Percentiles rank a stretch among this genome's conserved stretches.
These are phyloP conservation scores for Pocillopora damicornis DNA, from an alignment of 64 coral and sea anemone species.

Conservation along the genomic window DNA sequence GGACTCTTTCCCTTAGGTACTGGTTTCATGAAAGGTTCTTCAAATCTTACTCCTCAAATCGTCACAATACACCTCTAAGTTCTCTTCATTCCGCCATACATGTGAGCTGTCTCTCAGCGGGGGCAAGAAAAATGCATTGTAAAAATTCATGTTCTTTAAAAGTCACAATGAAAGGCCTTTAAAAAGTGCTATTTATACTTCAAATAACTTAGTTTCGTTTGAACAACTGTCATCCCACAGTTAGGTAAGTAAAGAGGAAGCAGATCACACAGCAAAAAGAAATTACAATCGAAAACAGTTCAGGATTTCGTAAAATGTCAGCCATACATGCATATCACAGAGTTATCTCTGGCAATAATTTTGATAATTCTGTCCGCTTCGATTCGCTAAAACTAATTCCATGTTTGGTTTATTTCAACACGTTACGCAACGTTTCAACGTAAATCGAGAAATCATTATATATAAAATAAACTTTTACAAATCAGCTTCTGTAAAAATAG, in stretches of 20 bases:
- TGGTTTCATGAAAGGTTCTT: neutral
- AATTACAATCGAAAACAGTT: neutral
- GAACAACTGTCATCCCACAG: neutral
- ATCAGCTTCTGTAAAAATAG: too few species aligned
- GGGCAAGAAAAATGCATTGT: neutral
- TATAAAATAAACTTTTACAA: too few species aligned
- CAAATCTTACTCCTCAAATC: too few species aligned
- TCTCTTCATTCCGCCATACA: neutral
- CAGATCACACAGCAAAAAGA: neutral
- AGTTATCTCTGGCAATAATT: too few species aligned
- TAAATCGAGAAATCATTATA: too few species aligned
- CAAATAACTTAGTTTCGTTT: neutral
- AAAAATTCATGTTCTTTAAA: neutral
- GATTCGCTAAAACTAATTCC: too few species aligned
- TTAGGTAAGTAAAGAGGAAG: neutral
- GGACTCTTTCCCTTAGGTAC: too few species aligned
- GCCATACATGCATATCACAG: neutral
- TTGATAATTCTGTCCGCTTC: too few species aligned
- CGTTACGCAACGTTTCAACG: too few species aligned
- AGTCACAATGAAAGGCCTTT: neutral
- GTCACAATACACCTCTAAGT: too few species aligned
- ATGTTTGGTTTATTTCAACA: too few species aligned
- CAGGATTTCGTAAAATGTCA: constrained; percentile 19
- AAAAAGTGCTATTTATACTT: neutral
- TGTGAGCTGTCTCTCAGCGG: neutral